These are phyloP conservation scores for Ommatoiulus sabulosus DNA, from an alignment of 2,888 invertebrate genomes.

Conservation along the genomic window DNA sequence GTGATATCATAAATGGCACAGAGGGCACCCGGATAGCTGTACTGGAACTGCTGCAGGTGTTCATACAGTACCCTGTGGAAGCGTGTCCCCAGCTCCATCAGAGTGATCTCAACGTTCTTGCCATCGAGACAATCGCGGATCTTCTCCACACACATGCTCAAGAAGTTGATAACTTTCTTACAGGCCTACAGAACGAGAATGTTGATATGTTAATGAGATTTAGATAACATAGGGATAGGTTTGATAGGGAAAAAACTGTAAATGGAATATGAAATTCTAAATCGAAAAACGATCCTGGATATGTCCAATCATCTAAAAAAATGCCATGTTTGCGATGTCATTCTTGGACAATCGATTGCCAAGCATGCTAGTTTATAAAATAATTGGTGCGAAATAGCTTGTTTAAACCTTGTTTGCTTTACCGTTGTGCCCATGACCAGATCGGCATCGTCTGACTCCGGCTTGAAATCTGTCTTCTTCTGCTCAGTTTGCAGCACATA, in stretches of 20 bases:
- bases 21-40: conserved; percentile 94
- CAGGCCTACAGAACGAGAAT: conserved; percentile 76
- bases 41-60: conserved; percentile 93
- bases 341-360: neutral
- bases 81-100: conserved; percentile 90
- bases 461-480: conserved; percentile 87
- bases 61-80: conserved; percentile 94
- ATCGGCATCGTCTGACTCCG: conserved; percentile 72
- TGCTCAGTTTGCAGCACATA: conserved; percentile 91
- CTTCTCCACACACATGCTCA: conserved; percentile 81
- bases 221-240: no score
- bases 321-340: no score
- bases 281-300: no score
- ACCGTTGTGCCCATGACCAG: conserved; percentile 79
- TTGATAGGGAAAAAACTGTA: no score
- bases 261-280: no score
- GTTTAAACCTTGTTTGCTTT: conserved; percentile 65
- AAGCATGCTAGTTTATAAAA: neutral
- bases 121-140: conserved; percentile 89
- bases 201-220: neutral
- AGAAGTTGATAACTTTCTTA: conserved; percentile 82
- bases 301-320: no score
- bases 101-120: conserved; percentile 86
- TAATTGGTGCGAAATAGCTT: conserved; percentile 25
- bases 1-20: conserved; percentile 98